These are phyloP conservation scores for Sicus ferrugineus DNA, from an alignment of 2,888 invertebrate species.

Conservation along the genomic window DNA sequence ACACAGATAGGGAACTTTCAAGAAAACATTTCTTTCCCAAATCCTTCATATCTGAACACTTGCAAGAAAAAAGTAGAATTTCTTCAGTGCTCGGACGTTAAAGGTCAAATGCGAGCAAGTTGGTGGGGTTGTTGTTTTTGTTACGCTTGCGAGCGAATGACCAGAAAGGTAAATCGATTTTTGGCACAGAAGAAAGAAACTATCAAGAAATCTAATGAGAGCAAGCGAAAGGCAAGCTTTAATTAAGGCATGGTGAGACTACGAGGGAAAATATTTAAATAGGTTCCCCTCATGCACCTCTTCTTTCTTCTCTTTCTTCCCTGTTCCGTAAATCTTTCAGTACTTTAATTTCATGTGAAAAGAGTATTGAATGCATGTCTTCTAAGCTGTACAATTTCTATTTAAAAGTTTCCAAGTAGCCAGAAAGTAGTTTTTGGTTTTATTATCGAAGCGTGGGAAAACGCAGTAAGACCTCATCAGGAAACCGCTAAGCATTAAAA, in stretches of 20 bases:
- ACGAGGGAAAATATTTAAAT: constrained; percentile 3
- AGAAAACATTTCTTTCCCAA: neutral
- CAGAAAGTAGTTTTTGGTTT: neutral
- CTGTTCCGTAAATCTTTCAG: neutral
- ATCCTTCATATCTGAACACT: neutral
- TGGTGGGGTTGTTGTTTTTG: neutral
- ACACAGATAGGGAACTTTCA: neutral
- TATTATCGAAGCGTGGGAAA: constrained; percentile 51
- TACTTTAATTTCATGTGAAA: neutral
- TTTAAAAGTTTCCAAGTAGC: neutral
- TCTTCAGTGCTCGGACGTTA: constrained; percentile 48
- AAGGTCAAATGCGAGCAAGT: constrained; percentile 54
- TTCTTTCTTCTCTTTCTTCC: neutral
- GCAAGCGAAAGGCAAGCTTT: neutral
- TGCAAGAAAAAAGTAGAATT: neutral
- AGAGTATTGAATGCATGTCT: too few species aligned
- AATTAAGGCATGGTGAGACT: neutral
- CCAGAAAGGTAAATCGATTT: constrained; percentile 13
- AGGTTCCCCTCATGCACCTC: neutral
- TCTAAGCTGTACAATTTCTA: too few species aligned
- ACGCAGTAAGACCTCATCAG: constrained; percentile 32
- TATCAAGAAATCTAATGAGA: neutral
- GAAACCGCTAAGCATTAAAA: constrained; percentile 9
- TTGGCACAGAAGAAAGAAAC: neutral
- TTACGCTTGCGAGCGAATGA: neutral